Evolutionary conservation across 1,140 invertebrate genomes (phyloP).

Genomic region (Anthonomus grandis): DNA sequence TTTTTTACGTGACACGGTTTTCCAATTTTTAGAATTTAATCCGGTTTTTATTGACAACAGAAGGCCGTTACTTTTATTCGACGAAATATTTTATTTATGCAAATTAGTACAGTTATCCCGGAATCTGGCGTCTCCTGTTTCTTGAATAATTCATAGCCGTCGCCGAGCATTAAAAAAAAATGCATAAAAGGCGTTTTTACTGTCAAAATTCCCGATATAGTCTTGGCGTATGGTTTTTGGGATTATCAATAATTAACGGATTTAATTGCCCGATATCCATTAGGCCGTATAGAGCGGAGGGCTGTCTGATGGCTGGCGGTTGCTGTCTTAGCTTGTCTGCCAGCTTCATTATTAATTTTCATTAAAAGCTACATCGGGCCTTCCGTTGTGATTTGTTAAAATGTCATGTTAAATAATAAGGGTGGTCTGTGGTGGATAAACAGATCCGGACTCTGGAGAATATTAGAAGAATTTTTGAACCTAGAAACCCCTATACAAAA

Average conservation of each 20-base stretch:
- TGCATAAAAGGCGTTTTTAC: too few relatives aligned
- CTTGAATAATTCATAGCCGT: too few relatives aligned
- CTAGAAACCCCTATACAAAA: too few relatives aligned
- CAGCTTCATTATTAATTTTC: conserved; percentile 24
- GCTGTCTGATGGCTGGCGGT: neutral
- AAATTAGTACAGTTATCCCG: neutral
- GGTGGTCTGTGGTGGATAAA: too few relatives aligned
- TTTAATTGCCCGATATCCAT: conserved; percentile 22
- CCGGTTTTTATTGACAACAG: too few relatives aligned
- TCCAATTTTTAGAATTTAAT: too few relatives aligned
- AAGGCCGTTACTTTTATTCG: neutral
- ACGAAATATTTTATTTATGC: neutral
- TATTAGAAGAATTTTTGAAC: too few relatives aligned
- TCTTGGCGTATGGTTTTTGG: conserved; percentile 19
- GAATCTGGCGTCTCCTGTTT: too few relatives aligned
- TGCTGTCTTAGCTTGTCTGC: conserved; percentile 15
- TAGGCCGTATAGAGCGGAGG: neutral
- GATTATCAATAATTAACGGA: conserved; percentile 24
- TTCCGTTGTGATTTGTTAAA: conserved; percentile 21
- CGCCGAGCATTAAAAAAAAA: too few relatives aligned
- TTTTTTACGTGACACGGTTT: too few relatives aligned
- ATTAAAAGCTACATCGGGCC: conserved; percentile 19
- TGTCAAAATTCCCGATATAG: too few relatives aligned
- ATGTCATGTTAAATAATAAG: conserved; percentile 22
- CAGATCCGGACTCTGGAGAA: too few relatives aligned